Evolutionary conservation across 1,140 invertebrate species (phyloP).

Genomic region (Adoxophyes honmai): DNA sequence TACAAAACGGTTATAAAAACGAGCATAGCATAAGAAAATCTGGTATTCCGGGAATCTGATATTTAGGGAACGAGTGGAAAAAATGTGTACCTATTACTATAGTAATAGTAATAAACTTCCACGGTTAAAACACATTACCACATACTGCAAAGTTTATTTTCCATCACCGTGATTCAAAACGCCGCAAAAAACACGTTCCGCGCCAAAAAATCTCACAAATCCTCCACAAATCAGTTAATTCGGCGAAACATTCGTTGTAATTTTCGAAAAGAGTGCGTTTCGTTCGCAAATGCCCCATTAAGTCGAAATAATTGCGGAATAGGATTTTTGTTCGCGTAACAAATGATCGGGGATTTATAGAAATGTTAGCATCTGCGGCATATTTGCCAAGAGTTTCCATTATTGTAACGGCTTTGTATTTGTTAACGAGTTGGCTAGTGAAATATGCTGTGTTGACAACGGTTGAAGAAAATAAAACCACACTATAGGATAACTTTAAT

Average conservation of each 20-base stretch:
- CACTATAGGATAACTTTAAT: too few relatives aligned
- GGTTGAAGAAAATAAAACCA: too few relatives aligned
- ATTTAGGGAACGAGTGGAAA: too few relatives aligned
- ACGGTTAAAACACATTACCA: too few relatives aligned
- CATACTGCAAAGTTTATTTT: slow-evolving; percentile 35
- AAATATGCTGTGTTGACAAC: too few relatives aligned
- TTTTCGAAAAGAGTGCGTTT: slow-evolving; percentile 14
- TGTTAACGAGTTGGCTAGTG: too few relatives aligned
- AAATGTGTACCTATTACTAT: too few relatives aligned
- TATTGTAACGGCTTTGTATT: not conserved
- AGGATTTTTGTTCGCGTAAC: slow-evolving; percentile 2
- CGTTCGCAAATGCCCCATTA: slow-evolving; percentile 11
- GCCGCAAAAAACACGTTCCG: not conserved
- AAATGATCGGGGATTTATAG: slow-evolving; percentile 10
- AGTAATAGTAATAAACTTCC: too few relatives aligned
- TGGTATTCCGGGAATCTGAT: too few relatives aligned
- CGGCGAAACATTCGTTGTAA: slow-evolving; percentile 17
- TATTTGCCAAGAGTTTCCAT: not conserved
- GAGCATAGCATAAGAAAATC: too few relatives aligned
- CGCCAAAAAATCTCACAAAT: slow-evolving; percentile 16
- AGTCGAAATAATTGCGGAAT: slow-evolving; percentile 12
- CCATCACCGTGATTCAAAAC: slow-evolving; percentile 32
- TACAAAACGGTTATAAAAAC: too few relatives aligned
- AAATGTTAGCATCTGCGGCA: not conserved
- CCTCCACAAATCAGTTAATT: slow-evolving; percentile 20